These are phyloP conservation scores for Caenorhabditis japonica DNA, from an alignment of 2,888 invertebrate species.

Conservation along the genomic window DNA sequence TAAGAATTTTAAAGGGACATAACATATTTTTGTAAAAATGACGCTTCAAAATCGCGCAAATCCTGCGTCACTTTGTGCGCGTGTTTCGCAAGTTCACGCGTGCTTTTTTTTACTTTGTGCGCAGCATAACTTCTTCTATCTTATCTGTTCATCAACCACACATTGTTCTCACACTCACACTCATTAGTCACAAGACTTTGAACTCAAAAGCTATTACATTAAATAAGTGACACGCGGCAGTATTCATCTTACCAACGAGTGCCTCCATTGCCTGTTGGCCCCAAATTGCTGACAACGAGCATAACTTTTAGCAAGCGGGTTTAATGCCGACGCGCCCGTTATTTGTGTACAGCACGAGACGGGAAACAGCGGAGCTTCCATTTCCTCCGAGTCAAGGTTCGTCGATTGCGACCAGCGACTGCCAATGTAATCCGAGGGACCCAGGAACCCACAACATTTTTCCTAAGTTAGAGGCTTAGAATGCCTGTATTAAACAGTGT, in stretches of 20 bases:
- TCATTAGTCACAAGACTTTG: conserved; percentile 32
- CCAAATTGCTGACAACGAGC: conserved; percentile 68
- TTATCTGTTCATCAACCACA: conserved; percentile 13
- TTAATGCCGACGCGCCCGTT: conserved; percentile 65
- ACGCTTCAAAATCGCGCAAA: no score
- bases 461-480: conserved; percentile 28
- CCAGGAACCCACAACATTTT: conserved; percentile 57
- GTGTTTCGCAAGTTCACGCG: no score
- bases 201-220: conserved; percentile 37
- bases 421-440: conserved; percentile 54
- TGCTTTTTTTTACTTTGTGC: no score
- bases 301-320: conserved; percentile 64
- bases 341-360: conserved; percentile 69
- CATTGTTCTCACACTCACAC: conserved; percentile 25
- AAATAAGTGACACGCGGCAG: conserved; percentile 22
- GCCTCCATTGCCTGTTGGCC: conserved; percentile 64
- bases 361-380: conserved; percentile 60
- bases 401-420: conserved; percentile 53
- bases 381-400: conserved; percentile 38
- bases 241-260: conserved; percentile 55
- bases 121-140: not conserved
- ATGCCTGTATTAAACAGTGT: not conserved
- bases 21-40: no score
- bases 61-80: no score
- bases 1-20: no score